Percentiles rank a stretch among this genome's conserved stretches.
These are phyloP conservation scores for Huso huso DNA, from an alignment of 2,797 vertebrate species.

Conservation along the genomic window DNA sequence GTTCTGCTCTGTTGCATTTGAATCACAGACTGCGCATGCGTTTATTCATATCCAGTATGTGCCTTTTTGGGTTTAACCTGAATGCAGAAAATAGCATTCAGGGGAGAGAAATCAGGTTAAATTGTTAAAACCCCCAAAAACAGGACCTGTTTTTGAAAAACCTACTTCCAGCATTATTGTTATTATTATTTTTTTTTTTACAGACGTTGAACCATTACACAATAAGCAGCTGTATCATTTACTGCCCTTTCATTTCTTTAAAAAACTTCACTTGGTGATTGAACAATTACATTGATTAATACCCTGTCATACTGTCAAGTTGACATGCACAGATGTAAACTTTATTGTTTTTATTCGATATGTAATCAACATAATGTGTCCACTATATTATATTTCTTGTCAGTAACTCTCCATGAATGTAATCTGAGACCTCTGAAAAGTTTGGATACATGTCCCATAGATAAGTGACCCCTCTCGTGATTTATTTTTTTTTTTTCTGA, in stretches of 20 bases:
- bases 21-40: too few relatives aligned
- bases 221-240: constrained; percentile 6
- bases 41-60: too few relatives aligned
- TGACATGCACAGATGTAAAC: constrained; percentile 42
- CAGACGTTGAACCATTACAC: too few relatives aligned
- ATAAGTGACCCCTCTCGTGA: constrained; percentile 29
- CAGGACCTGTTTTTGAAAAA: not conserved
- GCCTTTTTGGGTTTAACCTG: too few relatives aligned
- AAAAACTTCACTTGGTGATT: constrained; percentile 55
- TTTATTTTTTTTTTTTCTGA: constrained; percentile 47
- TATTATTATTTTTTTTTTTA: not conserved
- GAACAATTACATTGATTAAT: constrained; percentile 29
- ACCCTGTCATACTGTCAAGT: constrained; percentile 41
- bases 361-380: constrained; percentile 38
- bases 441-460: too few relatives aligned
- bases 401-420: constrained; percentile 33
- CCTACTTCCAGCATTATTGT: constrained; percentile 1
- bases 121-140: too few relatives aligned
- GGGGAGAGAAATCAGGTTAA: too few relatives aligned
- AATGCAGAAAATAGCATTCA: too few relatives aligned
- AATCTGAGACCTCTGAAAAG: constrained; percentile 27
- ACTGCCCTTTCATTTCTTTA: constrained; percentile 13
- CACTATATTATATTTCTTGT: constrained; percentile 64
- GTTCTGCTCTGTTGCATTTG: too few relatives aligned
- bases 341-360: constrained; percentile 43